Evolutionary conservation across 2,888 invertebrate species (phyloP).

Genomic region (Prenolepis imparis): DNA sequence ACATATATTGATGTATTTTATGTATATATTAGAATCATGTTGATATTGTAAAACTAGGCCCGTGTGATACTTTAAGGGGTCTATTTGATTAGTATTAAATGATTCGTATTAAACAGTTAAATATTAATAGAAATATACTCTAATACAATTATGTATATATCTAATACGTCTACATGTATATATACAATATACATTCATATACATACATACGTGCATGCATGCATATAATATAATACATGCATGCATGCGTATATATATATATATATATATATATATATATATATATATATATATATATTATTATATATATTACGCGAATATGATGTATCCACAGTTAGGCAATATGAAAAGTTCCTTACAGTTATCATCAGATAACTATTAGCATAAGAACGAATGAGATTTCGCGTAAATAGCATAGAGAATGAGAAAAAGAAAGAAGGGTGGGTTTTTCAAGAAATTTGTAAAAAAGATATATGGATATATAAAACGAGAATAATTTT

Average conservation of each 20-base stretch:
- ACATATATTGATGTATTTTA: conserved; percentile 63
- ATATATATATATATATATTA: conserved; percentile 71
- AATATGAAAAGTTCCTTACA: conserved; percentile 85
- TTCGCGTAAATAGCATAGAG: conserved; percentile 61
- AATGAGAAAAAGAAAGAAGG: background rate
- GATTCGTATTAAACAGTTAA: too few species aligned
- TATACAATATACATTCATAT: background rate
- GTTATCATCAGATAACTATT: conserved; percentile 82
- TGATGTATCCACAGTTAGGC: conserved; percentile 86
- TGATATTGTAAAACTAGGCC: conserved; percentile 76
- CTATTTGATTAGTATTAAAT: conserved; percentile 60
- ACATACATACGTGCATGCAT: conserved; percentile 56
- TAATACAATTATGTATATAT: background rate
- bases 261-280: conserved; percentile 67
- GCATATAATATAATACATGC: conserved; percentile 69
- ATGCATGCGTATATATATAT: conserved; percentile 15
- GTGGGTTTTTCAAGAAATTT: background rate
- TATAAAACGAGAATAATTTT: background rate
- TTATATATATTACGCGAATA: conserved; percentile 56
- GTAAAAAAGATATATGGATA: background rate
- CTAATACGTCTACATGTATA: background rate
- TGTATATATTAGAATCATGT: conserved; percentile 47
- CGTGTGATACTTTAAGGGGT: conserved; percentile 85
- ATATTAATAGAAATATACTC: background rate
- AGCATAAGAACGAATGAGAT: conserved; percentile 77